phyloP scores from a whole-genome alignment of 2,797 vertebrate genomes.

The Xyrichtys novacula region DNA sequence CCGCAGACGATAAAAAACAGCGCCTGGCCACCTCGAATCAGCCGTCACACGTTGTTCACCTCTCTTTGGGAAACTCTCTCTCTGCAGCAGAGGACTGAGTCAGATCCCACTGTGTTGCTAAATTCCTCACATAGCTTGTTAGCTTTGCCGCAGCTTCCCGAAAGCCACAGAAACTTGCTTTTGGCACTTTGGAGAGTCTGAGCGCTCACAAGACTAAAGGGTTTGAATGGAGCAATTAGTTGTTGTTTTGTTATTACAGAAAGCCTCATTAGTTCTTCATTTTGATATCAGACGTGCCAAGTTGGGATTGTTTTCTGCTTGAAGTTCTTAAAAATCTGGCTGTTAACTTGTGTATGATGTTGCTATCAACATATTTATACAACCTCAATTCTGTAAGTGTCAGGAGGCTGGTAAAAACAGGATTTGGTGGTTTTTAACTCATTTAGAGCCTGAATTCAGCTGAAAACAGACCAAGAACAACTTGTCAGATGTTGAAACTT shows the following conservation, averaged over 20 bases:
- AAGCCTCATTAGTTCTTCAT: slow-evolving; percentile 28
- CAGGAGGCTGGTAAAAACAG: too few relatives aligned
- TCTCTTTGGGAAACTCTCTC: slow-evolving; percentile 41
- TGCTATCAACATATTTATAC: neutral
- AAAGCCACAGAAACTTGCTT: slow-evolving; percentile 66
- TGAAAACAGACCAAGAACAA: too few relatives aligned
- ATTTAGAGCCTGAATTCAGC: too few relatives aligned
- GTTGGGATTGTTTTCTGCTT: neutral
- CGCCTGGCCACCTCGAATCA: slow-evolving; percentile 30
- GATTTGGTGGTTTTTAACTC: too few relatives aligned
- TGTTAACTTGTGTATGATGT: neutral
- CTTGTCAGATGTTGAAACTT: too few relatives aligned
- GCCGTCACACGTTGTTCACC: slow-evolving; percentile 37
- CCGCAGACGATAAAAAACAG: slow-evolving; percentile 46
- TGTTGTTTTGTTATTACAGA: slow-evolving; percentile 16
- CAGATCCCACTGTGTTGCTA: slow-evolving; percentile 59
- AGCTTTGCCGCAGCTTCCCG: slow-evolving; percentile 45
- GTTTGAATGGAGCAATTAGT: slow-evolving; percentile 38
- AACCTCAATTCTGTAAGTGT: too few relatives aligned
- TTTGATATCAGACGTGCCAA: slow-evolving; percentile 2
- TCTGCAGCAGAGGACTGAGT: slow-evolving; percentile 39
- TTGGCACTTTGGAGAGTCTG: slow-evolving; percentile 55
- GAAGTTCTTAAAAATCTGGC: neutral
- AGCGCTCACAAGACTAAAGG: slow-evolving; percentile 42
- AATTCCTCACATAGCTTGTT: slow-evolving; percentile 69